These are phyloP conservation scores for Deladenus siricidicola DNA, from an alignment of 2,888 invertebrate species.

Conservation along the genomic window DNA sequence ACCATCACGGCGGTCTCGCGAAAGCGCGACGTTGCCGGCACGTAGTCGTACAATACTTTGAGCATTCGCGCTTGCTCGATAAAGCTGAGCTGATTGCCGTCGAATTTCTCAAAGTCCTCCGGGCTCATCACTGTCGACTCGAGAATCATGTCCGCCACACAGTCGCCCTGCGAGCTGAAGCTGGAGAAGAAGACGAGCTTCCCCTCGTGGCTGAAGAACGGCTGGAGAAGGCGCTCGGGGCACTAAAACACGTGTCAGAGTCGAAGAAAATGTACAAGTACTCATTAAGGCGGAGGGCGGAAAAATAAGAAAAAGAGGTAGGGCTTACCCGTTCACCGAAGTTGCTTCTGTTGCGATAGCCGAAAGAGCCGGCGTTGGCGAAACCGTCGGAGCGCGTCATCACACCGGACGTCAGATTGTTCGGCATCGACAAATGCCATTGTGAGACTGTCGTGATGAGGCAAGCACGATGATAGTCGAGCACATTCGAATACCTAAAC, in stretches of 20 bases:
- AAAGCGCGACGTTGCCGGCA: slow-evolving; percentile 9
- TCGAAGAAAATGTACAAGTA: too few species aligned
- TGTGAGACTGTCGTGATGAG: slow-evolving; percentile 14
- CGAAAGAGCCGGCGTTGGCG: not conserved
- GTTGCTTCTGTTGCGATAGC: not conserved
- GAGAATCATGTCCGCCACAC: slow-evolving; percentile 12
- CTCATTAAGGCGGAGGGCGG: too few species aligned
- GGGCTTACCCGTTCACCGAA: not conserved
- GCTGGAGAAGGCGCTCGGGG: slow-evolving; percentile 16
- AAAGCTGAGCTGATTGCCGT: slow-evolving; percentile 10
- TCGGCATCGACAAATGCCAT: slow-evolving; percentile 11
- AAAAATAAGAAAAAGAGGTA: not conserved
- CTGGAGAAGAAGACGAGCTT: slow-evolving; percentile 14
- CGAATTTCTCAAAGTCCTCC: slow-evolving; percentile 9
- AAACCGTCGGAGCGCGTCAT: not conserved
- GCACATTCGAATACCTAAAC: slow-evolving; percentile 6
- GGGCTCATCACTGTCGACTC: slow-evolving; percentile 6
- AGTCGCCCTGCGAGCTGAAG: slow-evolving; percentile 11
- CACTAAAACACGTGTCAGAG: slow-evolving; percentile 14
- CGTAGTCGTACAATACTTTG: slow-evolving; percentile 11
- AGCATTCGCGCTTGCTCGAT: slow-evolving; percentile 13
- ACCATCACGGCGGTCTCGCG: slow-evolving; percentile 18
- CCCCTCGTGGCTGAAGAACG: slow-evolving; percentile 16
- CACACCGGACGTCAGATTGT: not conserved
- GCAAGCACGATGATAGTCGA: slow-evolving; percentile 13